These are phyloP conservation scores for Erynnis tages DNA, from an alignment of 2,888 invertebrate species.

Conservation along the genomic window DNA sequence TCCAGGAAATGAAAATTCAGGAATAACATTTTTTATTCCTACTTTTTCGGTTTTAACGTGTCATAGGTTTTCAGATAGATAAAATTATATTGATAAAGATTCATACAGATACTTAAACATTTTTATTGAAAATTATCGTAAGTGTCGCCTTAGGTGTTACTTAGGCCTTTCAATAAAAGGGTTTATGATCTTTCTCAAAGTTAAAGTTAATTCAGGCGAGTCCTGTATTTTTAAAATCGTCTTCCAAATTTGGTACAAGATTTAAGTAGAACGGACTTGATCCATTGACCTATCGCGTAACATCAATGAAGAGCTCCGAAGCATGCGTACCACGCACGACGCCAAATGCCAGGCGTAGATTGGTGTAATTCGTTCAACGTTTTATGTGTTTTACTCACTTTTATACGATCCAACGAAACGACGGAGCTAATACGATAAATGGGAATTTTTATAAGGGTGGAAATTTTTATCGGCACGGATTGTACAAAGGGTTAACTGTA, in stretches of 20 bases:
- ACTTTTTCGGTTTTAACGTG: no score
- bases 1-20: no score
- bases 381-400: conserved; percentile 20
- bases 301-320: conserved; percentile 46
- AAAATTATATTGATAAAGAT: no score
- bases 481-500: background rate
- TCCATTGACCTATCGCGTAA: conserved; percentile 46
- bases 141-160: no score
- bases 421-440: conserved; percentile 13
- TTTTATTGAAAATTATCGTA: no score
- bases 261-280: conserved; percentile 32
- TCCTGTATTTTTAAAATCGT: background rate
- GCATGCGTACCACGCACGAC: conserved; percentile 54
- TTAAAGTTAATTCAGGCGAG: no score
- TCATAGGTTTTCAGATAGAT: no score
- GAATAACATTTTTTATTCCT: no score
- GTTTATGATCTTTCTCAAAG: no score
- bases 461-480: background rate
- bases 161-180: no score
- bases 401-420: conserved; percentile 15
- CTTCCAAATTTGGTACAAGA: conserved; percentile 9
- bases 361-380: conserved; percentile 25
- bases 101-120: no score
- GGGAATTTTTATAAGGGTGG: conserved; percentile 16
- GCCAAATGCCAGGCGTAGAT: conserved; percentile 36